These are phyloP conservation scores for Aspiorhynchus laticeps DNA, from an alignment of 2,113 vertebrate genomes.

Conservation along the genomic window DNA sequence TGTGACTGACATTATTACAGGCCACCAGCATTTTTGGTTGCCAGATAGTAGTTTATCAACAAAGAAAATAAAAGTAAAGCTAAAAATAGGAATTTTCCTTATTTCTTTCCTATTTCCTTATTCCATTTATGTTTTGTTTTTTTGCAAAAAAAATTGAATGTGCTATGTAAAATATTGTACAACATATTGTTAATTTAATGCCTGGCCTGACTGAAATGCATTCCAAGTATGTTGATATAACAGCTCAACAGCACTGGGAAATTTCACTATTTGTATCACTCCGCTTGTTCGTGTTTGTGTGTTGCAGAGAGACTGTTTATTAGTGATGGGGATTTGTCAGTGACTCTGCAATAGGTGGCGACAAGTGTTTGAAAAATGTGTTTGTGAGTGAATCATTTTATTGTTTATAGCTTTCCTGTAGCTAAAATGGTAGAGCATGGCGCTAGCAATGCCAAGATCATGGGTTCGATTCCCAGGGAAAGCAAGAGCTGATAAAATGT, in stretches of 20 bases:
- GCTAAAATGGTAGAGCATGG: too few relatives aligned
- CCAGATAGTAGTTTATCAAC: background rate
- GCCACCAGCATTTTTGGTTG: background rate
- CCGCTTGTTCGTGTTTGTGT: background rate
- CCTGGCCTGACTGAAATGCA: background rate
- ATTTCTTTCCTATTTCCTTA: background rate
- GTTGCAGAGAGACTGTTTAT: background rate
- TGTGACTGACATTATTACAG: background rate
- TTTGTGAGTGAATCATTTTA: background rate
- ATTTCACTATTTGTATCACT: background rate
- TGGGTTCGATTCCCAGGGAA: too few relatives aligned
- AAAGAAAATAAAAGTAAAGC: background rate
- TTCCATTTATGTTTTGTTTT: background rate
- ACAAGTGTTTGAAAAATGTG: background rate
- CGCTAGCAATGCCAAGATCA: too few relatives aligned
- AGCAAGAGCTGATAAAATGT: too few relatives aligned
- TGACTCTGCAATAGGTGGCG: background rate
- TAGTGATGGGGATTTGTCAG: background rate
- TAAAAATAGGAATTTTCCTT: too few relatives aligned
- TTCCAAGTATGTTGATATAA: background rate
- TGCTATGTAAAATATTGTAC: background rate
- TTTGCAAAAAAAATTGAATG: background rate
- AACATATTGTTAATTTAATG: background rate
- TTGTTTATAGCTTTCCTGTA: too few relatives aligned
- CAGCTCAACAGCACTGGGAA: background rate